These are phyloP conservation scores for Cataglyphis hispanica DNA, from an alignment of 1,140 invertebrate genomes.

Conservation along the genomic window DNA sequence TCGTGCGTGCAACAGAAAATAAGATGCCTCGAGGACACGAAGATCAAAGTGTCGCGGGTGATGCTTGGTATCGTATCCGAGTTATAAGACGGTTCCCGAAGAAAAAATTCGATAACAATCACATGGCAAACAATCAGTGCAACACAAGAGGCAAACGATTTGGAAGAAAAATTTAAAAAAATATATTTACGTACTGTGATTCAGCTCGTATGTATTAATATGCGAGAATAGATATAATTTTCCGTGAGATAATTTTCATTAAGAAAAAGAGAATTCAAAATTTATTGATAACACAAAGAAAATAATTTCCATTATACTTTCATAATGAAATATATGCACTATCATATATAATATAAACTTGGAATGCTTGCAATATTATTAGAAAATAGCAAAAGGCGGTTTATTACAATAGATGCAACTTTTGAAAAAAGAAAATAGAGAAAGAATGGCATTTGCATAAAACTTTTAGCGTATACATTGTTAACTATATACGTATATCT, in stretches of 20 bases:
- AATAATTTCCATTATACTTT: slow-evolving; percentile 15
- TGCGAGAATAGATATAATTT: slow-evolving; percentile 9
- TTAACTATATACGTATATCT: neutral
- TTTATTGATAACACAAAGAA: neutral
- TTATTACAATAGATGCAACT: neutral
- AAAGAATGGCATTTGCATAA: too few species aligned
- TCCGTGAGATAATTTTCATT: neutral
- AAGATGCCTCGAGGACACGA: slow-evolving; percentile 21
- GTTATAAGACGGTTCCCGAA: neutral
- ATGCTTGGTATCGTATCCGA: neutral
- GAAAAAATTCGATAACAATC: slow-evolving; percentile 26
- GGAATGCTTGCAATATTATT: neutral
- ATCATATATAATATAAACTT: neutral
- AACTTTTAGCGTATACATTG: neutral
- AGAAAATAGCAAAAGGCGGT: neutral
- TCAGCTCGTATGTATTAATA: neutral
- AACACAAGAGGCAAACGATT: neutral
- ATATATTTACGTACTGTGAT: neutral
- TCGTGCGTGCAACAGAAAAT: slow-evolving; percentile 40
- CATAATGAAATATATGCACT: neutral
- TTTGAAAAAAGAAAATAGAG: neutral
- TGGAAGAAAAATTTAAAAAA: slow-evolving; percentile 5
- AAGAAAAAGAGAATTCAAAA: neutral
- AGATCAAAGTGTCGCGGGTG: slow-evolving; percentile 38
- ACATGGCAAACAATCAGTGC: neutral